Percentiles rank a stretch among this genome's conserved stretches.
Conservation (phyloP, 2,888 invertebrate species). For the Erebia aethiops region DNA sequence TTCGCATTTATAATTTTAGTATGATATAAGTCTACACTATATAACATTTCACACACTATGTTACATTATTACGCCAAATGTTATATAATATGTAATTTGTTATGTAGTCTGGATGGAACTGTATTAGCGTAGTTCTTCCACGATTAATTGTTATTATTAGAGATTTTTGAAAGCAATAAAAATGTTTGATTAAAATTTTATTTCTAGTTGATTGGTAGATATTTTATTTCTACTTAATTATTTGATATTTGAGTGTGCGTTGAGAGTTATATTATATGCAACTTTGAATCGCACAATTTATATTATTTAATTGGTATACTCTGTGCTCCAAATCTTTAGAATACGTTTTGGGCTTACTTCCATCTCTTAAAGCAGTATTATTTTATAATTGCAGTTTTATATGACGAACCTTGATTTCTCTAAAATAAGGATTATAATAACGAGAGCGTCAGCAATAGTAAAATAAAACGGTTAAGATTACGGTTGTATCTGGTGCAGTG, state of each 20-base stretch:
- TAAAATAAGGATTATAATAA: too few relatives aligned
- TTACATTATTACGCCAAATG: not conserved
- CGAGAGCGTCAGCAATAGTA: too few relatives aligned
- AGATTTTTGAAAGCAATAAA: constrained; percentile 72
- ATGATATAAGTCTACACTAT: not conserved
- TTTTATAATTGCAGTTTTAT: too few relatives aligned
- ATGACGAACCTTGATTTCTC: too few relatives aligned
- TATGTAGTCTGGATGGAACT: constrained; percentile 23
- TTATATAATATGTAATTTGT: constrained; percentile 11
- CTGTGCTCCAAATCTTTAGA: not conserved
- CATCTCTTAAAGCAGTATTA: too few relatives aligned
- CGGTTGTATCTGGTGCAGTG: too few relatives aligned
- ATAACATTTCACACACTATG: not conserved
- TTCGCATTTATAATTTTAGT: too few relatives aligned
- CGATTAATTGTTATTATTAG: constrained; percentile 43
- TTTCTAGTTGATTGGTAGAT: constrained; percentile 62
- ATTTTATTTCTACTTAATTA: constrained; percentile 53
- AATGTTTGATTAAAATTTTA: constrained; percentile 51
- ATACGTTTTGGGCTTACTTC: not conserved
- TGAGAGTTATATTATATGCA: constrained; percentile 14
- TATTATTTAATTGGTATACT: constrained; percentile 5
- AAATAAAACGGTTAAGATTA: too few relatives aligned
- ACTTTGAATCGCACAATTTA: constrained; percentile 37
- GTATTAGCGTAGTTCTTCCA: constrained; percentile 58
- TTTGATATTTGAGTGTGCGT: constrained; percentile 25